Percentiles rank a stretch among this genome's conserved stretches.
Evolutionary conservation across 1,140 invertebrate species (phyloP).

Genomic region (Limonius californicus): DNA sequence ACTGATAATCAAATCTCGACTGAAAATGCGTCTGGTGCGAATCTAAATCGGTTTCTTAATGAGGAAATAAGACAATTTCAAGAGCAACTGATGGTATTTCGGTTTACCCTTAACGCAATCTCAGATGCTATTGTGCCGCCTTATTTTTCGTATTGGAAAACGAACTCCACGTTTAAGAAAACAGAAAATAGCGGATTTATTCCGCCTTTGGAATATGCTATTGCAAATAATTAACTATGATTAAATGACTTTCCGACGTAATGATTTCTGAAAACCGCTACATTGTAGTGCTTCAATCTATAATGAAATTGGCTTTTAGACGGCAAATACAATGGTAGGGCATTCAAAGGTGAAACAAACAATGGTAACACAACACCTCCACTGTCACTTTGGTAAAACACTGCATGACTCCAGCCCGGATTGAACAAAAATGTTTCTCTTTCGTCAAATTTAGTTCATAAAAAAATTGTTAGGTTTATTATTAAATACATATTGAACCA

Average conservation of each 20-base stretch:
- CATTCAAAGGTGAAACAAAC: conserved; percentile 13
- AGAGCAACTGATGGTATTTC: background rate
- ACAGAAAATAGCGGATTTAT: too few relatives aligned
- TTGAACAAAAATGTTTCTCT: background rate
- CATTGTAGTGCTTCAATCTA: background rate
- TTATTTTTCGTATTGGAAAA: too few relatives aligned
- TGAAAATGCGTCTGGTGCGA: background rate
- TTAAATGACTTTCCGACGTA: background rate
- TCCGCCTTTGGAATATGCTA: too few relatives aligned
- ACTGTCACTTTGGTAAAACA: background rate
- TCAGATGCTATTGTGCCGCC: too few relatives aligned
- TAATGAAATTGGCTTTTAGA: conserved; percentile 10
- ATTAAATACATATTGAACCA: too few relatives aligned
- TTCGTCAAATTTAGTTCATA: too few relatives aligned
- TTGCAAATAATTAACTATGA: background rate
- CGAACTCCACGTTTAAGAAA: too few relatives aligned
- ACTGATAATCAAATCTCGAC: background rate
- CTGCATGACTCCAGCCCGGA: background rate
- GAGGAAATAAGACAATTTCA: conserved; percentile 14
- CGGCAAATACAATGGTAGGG: conserved; percentile 4
- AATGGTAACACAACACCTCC: conserved; percentile 24
- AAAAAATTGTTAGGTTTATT: too few relatives aligned
- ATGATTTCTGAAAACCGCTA: background rate
- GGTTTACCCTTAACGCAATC: too few relatives aligned
- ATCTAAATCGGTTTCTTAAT: background rate